Evolutionary conservation across 30 jellyfish, hydroid and myxozoan genomes (phyloP).

Genomic region (Turritopsis rubra): DNA sequence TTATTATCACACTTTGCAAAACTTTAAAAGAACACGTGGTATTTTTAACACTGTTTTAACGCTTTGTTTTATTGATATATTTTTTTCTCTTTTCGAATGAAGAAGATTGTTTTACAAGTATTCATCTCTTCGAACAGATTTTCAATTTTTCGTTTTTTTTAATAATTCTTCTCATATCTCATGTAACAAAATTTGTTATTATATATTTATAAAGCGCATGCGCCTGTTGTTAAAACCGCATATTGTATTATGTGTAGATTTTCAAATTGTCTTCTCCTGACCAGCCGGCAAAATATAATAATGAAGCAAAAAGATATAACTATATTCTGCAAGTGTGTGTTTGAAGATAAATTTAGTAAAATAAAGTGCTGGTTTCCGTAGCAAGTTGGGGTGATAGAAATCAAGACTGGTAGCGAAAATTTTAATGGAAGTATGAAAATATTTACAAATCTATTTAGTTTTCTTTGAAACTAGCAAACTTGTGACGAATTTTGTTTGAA

Average conservation of each 20-base stretch:
- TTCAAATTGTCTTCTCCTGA: neutral
- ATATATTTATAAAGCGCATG: constrained; percentile 16
- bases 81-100: neutral
- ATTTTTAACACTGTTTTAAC: neutral
- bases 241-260: neutral
- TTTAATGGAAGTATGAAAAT: neutral
- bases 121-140: neutral
- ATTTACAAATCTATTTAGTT: neutral
- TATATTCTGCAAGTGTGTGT: neutral
- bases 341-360: neutral
- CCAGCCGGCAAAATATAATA: constrained; percentile 7
- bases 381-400: neutral
- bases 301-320: neutral
- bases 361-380: neutral
- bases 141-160: no score
- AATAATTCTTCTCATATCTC: neutral
- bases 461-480: neutral
- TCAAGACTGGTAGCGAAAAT: neutral
- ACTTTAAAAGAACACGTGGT: neutral
- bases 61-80: neutral
- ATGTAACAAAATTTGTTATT: constrained; percentile 15
- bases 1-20: neutral
- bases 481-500: neutral
- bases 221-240: constrained; percentile 19
- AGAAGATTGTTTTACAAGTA: neutral